Evolutionary conservation across 2,888 invertebrate genomes (phyloP), one percentile per base, ranked within the genome.

Genomic region (Galeruca laticollis): DNA sequence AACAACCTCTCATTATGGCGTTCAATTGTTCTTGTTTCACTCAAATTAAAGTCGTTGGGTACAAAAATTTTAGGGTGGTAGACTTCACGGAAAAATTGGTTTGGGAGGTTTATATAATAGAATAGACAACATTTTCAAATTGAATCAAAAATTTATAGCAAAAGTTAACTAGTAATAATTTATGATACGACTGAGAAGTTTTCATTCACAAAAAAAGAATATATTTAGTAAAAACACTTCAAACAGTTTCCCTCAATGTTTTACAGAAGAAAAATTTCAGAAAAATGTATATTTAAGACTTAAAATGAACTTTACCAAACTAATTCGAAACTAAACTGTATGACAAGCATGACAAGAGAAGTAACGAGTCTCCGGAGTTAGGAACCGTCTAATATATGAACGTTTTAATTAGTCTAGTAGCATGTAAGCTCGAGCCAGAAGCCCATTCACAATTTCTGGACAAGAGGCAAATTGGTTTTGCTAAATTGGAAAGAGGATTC

Each of bases 391-490:
- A 69, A 69, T 69, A 69, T 62, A 66, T 63, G 62, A 67, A 69
- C 57, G 62, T 66, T 69, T 72, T 72, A 72, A 72, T 72, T 69
- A 72, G 69, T 56, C 63, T 69, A 73, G 62, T 66, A 70, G 63
- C 73, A 69, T 69, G 60, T 66, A 70, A 26, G 3, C 56, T 52
- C 18, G 35, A 49, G 15, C 37, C n/a, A 43, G 54, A 54, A 62
- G 49, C 49, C 56, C 62, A 62, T 68, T 70, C 60, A 52, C 67
- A 66, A 60, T 54, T 59, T 69, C 72, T 64, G 69, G 67, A 54
- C 68, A 31, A 60, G 69, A 64, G 68, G 43, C 60, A 66, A 68
- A 66, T 72, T 66, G 64, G 69, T 69, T 69, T 61, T 60, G 62
- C 56, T 60, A 61, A 70, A 68, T 68, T 70, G 68, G 57, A 68